phyloP scores from a whole-genome alignment of 2,797 vertebrate species.

The Phylloscopus collybita region DNA sequence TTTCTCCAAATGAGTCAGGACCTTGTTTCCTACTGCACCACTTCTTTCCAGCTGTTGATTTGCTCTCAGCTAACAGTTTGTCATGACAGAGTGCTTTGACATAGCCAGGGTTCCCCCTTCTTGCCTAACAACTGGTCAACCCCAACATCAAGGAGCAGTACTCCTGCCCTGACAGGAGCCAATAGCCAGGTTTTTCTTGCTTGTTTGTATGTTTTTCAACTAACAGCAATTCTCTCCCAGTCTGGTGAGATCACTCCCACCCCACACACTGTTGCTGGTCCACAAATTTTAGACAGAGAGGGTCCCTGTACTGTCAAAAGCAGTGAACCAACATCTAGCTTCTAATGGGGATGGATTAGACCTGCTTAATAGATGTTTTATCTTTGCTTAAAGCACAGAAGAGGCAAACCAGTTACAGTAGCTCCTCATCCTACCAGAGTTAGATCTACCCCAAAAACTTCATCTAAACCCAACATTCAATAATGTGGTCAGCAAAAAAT shows the following conservation, averaged over 20 bases:
- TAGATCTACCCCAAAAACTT: background rate
- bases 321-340: background rate
- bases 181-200: background rate
- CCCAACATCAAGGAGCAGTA: background rate
- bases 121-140: background rate
- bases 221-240: background rate
- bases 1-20: background rate
- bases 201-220: background rate
- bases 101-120: background rate
- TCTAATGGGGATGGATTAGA: background rate
- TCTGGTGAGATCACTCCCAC: background rate
- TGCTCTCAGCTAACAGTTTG: background rate
- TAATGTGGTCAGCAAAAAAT: background rate
- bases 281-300: background rate
- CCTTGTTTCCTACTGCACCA: background rate
- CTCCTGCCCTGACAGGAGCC: background rate
- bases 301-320: background rate
- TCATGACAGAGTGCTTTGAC: accelerated
- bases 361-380: background rate
- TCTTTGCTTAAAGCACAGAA: background rate
- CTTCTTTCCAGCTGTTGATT: background rate
- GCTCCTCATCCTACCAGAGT: background rate
- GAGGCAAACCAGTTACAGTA: background rate
- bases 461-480: background rate
- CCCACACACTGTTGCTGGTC: background rate